These are phyloP conservation scores for Erythrocebus patas DNA, from an alignment of 2,113 vertebrate genomes.

Conservation along the genomic window DNA sequence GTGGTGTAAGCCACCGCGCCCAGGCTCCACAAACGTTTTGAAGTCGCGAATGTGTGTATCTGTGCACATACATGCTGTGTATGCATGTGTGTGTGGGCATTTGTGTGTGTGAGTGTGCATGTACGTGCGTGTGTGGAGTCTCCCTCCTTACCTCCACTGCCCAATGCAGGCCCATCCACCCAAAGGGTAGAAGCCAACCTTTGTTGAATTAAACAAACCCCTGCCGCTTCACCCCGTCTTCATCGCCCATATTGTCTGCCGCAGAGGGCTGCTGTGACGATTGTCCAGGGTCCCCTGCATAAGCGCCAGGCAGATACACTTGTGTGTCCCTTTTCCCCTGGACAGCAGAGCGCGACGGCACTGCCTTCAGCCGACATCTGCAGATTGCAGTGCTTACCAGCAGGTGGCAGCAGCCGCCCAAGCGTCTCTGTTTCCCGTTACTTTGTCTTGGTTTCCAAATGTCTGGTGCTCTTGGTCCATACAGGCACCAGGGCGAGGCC, in stretches of 20 bases:
- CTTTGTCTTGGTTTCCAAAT: rapidly evolving
- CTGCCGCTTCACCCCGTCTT: neutral
- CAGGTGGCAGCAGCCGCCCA: slow-evolving; percentile 16
- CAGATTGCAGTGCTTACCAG: neutral
- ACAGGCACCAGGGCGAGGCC: neutral
- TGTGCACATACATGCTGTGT: neutral
- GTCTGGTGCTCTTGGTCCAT: neutral
- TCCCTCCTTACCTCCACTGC: neutral
- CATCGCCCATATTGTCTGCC: neutral
- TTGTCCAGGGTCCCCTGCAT: rapidly evolving
- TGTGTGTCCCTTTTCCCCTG: rapidly evolving
- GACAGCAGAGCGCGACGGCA: rapidly evolving
- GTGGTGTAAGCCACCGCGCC: too few species aligned
- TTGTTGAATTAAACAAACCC: neutral
- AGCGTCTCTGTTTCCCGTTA: rapidly evolving
- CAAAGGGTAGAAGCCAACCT: neutral
- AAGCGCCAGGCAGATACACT: rapidly evolving
- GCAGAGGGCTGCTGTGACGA: rapidly evolving
- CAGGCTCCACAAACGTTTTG: neutral
- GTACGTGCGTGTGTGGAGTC: rapidly evolving
- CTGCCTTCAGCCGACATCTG: rapidly evolving
- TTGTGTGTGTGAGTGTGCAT: rapidly evolving
- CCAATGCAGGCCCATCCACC: neutral
- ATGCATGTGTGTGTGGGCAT: rapidly evolving
- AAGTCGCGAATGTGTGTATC: neutral